Evolutionary conservation across 2,888 invertebrate species (phyloP).

Genomic region (Nomada ruficornis): DNA sequence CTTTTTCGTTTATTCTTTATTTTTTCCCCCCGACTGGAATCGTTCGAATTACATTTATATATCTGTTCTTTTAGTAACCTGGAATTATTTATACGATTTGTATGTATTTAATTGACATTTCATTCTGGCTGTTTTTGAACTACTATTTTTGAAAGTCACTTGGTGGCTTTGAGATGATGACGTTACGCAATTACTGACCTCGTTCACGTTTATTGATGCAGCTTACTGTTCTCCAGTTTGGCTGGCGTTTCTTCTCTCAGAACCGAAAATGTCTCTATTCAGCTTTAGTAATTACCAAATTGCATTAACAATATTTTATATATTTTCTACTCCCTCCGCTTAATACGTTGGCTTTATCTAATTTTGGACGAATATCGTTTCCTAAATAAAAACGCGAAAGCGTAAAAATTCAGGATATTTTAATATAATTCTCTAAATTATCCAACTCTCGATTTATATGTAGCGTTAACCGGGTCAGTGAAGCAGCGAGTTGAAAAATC

Average conservation of each 20-base stretch:
- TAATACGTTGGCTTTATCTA: too few relatives aligned
- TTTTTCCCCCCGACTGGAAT: not conserved
- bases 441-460: not conserved
- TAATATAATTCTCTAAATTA: too few relatives aligned
- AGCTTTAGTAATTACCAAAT: not conserved
- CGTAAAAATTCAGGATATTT: too few relatives aligned
- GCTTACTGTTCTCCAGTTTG: conserved; percentile 6
- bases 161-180: conserved; percentile 12
- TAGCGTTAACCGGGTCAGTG: conserved; percentile 28
- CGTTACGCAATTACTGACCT: conserved; percentile 38
- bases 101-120: too few relatives aligned
- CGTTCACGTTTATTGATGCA: conserved; percentile 39
- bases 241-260: conserved; percentile 1
- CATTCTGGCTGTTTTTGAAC: not conserved
- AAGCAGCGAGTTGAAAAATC: not conserved
- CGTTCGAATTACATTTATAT: not conserved
- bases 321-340: too few relatives aligned
- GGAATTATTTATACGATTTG: not conserved
- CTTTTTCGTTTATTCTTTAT: not conserved
- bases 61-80: not conserved
- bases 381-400: too few relatives aligned
- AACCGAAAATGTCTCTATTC: not conserved
- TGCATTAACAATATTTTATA: too few relatives aligned
- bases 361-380: too few relatives aligned
- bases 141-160: not conserved